Conservation (phyloP, 2,888 invertebrate genomes). For the Sesia bembeciformis region DNA sequence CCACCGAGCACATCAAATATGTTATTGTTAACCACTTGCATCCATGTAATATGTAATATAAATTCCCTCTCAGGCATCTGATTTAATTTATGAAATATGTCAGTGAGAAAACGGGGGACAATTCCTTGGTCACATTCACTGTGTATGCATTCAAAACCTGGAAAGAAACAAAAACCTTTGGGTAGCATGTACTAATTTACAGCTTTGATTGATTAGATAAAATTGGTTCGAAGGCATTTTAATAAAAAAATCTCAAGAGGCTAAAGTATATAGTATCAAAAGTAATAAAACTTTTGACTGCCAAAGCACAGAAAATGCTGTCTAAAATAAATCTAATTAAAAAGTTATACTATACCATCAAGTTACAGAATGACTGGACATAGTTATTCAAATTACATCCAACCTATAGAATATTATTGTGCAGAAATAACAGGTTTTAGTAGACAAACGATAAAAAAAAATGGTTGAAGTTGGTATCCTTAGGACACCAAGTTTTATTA, state of each 20-base stretch:
- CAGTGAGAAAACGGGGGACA: conserved; percentile 81
- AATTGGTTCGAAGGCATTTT: neutral
- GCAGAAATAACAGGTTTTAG: too few species aligned
- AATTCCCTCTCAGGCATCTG: conserved; percentile 78
- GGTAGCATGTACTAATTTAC: neutral
- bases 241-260: too few species aligned
- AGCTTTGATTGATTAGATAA: neutral
- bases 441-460: neutral
- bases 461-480: too few species aligned
- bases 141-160: conserved; percentile 68
- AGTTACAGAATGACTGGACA: too few species aligned
- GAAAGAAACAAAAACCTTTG: conserved; percentile 13
- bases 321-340: too few species aligned
- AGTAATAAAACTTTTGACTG: too few species aligned
- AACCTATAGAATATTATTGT: too few species aligned
- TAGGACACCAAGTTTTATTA: too few species aligned
- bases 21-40: conserved; percentile 81
- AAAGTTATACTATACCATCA: too few species aligned
- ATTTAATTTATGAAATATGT: conserved; percentile 79
- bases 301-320: too few species aligned
- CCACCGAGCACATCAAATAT: conserved; percentile 75
- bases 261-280: too few species aligned
- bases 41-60: conserved; percentile 81
- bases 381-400: too few species aligned
- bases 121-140: conserved; percentile 83